Base-by-base conservation (phyloP, 2,888 invertebrate species). In the Lasioglossum calceatum region DNA sequence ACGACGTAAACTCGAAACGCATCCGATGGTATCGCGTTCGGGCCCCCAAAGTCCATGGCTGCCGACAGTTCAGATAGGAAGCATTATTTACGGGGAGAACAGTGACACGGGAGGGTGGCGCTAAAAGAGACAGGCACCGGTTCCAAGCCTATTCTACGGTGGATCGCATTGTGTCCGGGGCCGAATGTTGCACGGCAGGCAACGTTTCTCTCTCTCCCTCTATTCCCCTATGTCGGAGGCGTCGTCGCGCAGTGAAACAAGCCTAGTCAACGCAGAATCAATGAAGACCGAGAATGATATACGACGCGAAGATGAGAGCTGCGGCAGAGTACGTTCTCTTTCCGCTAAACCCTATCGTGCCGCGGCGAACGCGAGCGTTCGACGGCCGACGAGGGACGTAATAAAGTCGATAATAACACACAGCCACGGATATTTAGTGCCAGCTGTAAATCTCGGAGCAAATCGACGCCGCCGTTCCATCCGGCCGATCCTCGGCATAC, bases 401-500 rank as follows among this genome's bases (percentile, higher is more conserved):
- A 93, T 93, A 93, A 93, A 94, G 92, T 92, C 93, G 93, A 94
- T 94, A 94, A 94, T 94, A 94, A 94, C 93, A 92, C 92, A 91
- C 90, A 92, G 92, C 90, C 91, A 90, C 79, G 93, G 92, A 94
- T 94, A 94, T 94, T 94, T 94, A 94, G 94, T 94, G 92, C 91
- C 92, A 90, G 93, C 89, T 93, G 93, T 94, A 94, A 94, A 94
- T 94, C 94, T 94, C 89, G 85, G 74, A 32, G 92, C 92, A 93
- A 93, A 93, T 94, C 94, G 93, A 93, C 93, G 93, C 92, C 92
- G 92, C 90, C 89, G 92, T 91, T 92, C 90, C 92, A 90, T 92
- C 91, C 91, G 82, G 87, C 89, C 88, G 91, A 85, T 90, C 89
- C 10, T 67, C 36, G 47, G 93, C 93, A 92, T 93, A 92, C 92